Base-by-base conservation (phyloP, 1,140 invertebrate genomes). In the Drosophila lacteicornis region DNA sequence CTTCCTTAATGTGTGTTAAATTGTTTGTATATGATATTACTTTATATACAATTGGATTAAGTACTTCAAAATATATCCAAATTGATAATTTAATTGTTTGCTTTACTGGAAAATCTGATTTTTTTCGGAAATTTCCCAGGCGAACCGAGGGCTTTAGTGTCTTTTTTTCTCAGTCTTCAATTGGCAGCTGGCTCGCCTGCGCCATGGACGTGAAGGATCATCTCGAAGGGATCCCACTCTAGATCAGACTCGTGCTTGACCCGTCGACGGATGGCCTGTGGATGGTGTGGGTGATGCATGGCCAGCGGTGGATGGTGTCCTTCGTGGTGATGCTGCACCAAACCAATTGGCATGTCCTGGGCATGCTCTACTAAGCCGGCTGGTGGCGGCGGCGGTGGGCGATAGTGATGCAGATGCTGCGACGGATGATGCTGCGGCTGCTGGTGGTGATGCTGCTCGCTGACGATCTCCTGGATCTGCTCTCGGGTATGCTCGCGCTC, bases 141-240 rank as follows among this genome's bases (percentile, higher is more conserved):
- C 27, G 11, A 25, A 13, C 45, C 19, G 22, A 43, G 27, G 19
- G 19, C 27, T 33, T 45, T 17, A n/a, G 40, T 45, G 11, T 45
- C 15, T 49, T 19, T 17, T 38, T 68, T 36, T 43, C 47, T 86
- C 83, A 87, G 84, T 87, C 84, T 87, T 88, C 47, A 90, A 19
- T 92, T 92, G 59, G 91, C 86, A 19, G 91, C 82, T 8, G 86
- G 75, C 53, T 92, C 91, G 5, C 87, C 79, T 4, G 65, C 83
- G 19, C 85, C 87, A 42, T 92, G 91, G 49, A 92, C 91, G 46
- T 92, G 91, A 3, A 92, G 67, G 42, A 92, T 92, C 91, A 92
- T 92, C 58, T 92, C 91, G 22, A 92, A 92, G 30, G 91, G 91
- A 86, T 92, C 91, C 91, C 91, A 92, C 53, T 92, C 91, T 33